Conservation (phyloP, 2,888 invertebrate genomes). For the Nomada flava region DNA sequence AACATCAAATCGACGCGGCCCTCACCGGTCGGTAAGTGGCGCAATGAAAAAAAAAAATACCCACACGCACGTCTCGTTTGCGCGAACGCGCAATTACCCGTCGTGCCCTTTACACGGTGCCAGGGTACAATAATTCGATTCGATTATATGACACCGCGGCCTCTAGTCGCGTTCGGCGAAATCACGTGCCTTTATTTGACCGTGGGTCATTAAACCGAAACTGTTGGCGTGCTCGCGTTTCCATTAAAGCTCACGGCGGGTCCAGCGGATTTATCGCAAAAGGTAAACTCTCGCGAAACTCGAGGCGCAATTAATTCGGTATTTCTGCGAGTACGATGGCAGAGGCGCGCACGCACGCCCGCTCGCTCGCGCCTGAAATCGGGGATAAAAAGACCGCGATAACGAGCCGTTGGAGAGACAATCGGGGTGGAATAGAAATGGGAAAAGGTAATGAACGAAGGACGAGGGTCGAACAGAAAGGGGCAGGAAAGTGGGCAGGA, state of each 20-base stretch:
- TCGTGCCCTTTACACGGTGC: background rate
- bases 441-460: background rate
- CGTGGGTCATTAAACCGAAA: slow-evolving; percentile 53
- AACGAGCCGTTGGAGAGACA: slow-evolving; percentile 23
- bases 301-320: slow-evolving; percentile 53
- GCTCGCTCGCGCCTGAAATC: background rate
- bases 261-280: slow-evolving; percentile 41
- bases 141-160: slow-evolving; percentile 43
- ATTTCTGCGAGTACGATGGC: too few species aligned
- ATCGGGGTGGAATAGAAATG: background rate
- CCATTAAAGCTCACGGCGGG: slow-evolving; percentile 45
- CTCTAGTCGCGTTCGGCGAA: slow-evolving; percentile 36
- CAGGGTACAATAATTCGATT: slow-evolving; percentile 50
- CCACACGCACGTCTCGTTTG: slow-evolving; percentile 19
- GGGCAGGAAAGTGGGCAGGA: too few species aligned
- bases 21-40: slow-evolving; percentile 11
- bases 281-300: slow-evolving; percentile 41
- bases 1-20: slow-evolving; percentile 32
- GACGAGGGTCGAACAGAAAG: background rate
- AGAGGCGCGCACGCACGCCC: too few species aligned
- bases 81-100: background rate
- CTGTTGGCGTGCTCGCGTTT: slow-evolving; percentile 36
- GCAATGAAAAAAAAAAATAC: slow-evolving; percentile 19
- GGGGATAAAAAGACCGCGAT: slow-evolving; percentile 41
- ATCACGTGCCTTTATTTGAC: slow-evolving; percentile 51